Conservation (phyloP, 2,113 vertebrate genomes). For the Erpornis zantholeuca region DNA sequence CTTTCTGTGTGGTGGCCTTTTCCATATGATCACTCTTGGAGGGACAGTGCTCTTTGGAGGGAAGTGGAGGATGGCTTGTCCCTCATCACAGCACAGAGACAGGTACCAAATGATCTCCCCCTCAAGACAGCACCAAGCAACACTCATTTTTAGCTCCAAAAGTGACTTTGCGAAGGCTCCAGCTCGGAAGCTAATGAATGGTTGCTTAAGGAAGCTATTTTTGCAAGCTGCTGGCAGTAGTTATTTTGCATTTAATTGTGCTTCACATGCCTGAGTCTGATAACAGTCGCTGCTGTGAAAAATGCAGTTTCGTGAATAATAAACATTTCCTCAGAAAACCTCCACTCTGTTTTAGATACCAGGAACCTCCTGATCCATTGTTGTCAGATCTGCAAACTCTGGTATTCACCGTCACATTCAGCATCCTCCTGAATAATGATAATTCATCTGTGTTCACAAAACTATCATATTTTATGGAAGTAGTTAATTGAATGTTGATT, state of each 20-base stretch:
- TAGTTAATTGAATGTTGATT: conserved; percentile 70
- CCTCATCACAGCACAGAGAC: neutral
- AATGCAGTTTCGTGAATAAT: conserved; percentile 15
- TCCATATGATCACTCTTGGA: neutral
- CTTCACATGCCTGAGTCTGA: neutral
- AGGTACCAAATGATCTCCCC: neutral
- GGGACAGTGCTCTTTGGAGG: neutral
- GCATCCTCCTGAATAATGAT: conserved; percentile 34
- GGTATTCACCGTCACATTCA: neutral
- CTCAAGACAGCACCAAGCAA: neutral
- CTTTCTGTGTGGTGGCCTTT: neutral
- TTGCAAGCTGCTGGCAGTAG: conserved; percentile 19
- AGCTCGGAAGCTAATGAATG: neutral
- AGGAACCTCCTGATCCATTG: neutral
- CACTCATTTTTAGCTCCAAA: neutral
- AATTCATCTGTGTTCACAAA: conserved; percentile 62
- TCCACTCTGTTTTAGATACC: neutral
- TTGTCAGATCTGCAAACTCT: neutral
- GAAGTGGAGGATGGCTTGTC: neutral
- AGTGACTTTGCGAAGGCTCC: neutral
- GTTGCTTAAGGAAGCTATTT: neutral
- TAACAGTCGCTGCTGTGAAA: neutral
- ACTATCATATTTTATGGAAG: conserved; percentile 63
- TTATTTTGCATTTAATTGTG: conserved; percentile 30
- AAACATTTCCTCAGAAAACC: neutral